A percentile compares a stretch with the other conserved stretches of the same genome.
Evolutionary conservation across 2,888 invertebrate species (phyloP).

Genomic region (Baccha elongata): DNA sequence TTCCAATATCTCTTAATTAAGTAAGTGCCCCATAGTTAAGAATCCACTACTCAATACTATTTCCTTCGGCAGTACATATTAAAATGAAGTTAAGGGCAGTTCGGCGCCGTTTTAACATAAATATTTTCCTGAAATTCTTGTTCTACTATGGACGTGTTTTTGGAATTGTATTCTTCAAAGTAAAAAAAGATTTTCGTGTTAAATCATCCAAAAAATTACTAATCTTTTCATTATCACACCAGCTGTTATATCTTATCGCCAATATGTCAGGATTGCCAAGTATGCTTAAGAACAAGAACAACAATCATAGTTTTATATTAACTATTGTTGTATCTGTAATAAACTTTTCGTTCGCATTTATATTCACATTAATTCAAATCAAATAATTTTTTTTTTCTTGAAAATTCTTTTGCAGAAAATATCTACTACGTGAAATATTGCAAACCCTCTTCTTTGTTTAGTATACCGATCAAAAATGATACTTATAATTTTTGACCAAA

Average conservation of each 20-base stretch:
- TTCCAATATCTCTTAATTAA: too few relatives aligned
- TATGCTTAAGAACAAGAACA: background rate
- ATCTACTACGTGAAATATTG: too few relatives aligned
- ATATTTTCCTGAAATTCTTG: slow-evolving; percentile 5
- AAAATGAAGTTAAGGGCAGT: background rate
- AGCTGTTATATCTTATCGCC: background rate
- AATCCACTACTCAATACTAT: too few relatives aligned
- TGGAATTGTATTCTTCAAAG: background rate
- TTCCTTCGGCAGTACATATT: too few relatives aligned
- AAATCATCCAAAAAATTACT: background rate
- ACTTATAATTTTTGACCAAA: too few relatives aligned
- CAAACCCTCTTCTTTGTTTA: too few relatives aligned
- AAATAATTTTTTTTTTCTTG: too few relatives aligned
- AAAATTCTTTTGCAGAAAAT: too few relatives aligned
- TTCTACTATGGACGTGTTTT: slow-evolving; percentile 1
- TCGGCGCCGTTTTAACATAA: background rate
- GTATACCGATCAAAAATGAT: too few relatives aligned
- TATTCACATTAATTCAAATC: background rate
- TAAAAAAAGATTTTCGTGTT: background rate
- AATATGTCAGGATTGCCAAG: background rate
- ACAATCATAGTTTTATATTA: background rate
- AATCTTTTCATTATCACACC: background rate
- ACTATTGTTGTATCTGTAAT: background rate
- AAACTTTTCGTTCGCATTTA: background rate
- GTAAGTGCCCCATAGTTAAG: too few relatives aligned